These are phyloP conservation scores for Myrmophylax atrothorax DNA, from an alignment of 2,113 vertebrate species.

Conservation along the genomic window DNA sequence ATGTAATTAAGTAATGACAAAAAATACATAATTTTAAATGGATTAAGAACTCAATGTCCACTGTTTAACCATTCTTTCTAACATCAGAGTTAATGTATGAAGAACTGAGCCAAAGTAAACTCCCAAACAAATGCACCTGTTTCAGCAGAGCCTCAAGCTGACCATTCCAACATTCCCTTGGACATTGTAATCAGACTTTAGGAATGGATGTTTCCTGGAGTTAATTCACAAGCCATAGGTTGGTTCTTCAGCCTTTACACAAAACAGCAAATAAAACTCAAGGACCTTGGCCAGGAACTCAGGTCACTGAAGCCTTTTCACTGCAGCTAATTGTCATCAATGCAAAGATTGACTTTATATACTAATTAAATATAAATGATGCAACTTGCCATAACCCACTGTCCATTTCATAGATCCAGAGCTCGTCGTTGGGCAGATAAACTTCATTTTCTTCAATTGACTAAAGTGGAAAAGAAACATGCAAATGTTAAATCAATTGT, in stretches of 20 bases:
- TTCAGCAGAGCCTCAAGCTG: not conserved
- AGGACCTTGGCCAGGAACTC: not conserved
- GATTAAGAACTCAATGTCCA: not conserved
- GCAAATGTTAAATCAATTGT: slow-evolving; percentile 5
- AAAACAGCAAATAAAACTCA: not conserved
- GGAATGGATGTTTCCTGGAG: not conserved
- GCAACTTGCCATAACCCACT: slow-evolving; percentile 86
- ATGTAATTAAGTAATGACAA: not conserved
- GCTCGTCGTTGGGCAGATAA: slow-evolving; percentile 90
- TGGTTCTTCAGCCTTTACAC: not conserved
- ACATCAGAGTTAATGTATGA: not conserved
- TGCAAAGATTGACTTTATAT: not conserved
- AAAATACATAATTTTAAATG: not conserved
- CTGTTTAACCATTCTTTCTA: not conserved
- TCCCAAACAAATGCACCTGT: not conserved
- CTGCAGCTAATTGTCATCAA: not conserved
- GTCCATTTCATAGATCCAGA: slow-evolving; percentile 92
- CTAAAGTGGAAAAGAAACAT: slow-evolving; percentile 66
- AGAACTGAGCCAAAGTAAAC: not conserved
- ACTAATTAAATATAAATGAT: not conserved
- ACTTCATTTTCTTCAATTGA: slow-evolving; percentile 91
- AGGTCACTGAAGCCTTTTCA: not conserved
- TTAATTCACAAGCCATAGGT: not conserved
- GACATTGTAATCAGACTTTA: not conserved
- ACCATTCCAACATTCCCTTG: not conserved